Base-by-base conservation (phyloP, 2,888 invertebrate genomes). In the Vesta saturnalis region DNA sequence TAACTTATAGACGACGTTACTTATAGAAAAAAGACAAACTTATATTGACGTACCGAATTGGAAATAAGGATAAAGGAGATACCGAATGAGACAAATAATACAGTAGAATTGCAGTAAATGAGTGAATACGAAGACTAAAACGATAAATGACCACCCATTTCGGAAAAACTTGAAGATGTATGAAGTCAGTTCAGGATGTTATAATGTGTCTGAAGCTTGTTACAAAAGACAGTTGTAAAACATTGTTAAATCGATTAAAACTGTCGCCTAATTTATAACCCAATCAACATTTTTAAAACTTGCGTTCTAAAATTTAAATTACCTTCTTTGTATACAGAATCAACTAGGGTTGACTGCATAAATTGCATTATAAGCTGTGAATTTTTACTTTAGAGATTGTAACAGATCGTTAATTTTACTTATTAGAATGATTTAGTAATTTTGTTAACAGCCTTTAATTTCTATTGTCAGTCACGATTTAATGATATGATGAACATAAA, bases 211-310 rank as follows among this genome's bases (percentile, higher is more conserved):
- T 55, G 56, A 66, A 39, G 58, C 73, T 73, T 69, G 72, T 74
- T 74, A 72, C 71, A 69, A 72, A 63, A 70, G 74, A 75, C 77
- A 75, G 76, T 76, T 76, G 76, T 77, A 74, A 75, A 74, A 77
- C 77, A 76, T 76, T 77, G 77, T 76, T 77, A 74, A 77, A 77
- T 78, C 75, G 77, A 78, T 78, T 78, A 76, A 73, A 72, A 64
- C 67, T 35, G 73, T 69, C 64, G 60, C 64, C 65, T 73, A 76
- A 79, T 79, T 79, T 79, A 79, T 78, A 63, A 73, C 75, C 80
- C 79, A 80, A 80, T 80, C 79, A 80, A 80, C 79, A 80, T 80
- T 78, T 80, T 77, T 80, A 61, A 72, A 59, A 69, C 72, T 68
- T 67, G 67, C 67, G 60, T 69, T 73, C 74, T 66, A 67, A 70